These are phyloP conservation scores for Tylochromis polylepis DNA, from an alignment of 2,113 vertebrate genomes.

Conservation along the genomic window DNA sequence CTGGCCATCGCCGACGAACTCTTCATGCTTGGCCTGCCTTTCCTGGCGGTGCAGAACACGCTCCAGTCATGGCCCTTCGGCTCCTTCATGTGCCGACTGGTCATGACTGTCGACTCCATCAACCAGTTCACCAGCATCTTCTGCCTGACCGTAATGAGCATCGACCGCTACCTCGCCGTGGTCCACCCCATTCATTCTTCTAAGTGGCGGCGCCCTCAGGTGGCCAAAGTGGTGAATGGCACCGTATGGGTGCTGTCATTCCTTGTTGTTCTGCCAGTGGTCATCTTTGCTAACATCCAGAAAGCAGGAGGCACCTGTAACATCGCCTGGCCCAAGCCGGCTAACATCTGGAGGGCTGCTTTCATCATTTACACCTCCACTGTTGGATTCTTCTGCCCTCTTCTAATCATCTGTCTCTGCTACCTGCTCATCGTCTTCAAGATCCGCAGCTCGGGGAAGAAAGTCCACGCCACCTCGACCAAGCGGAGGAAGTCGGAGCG, in stretches of 20 bases:
- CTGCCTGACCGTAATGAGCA: conserved; percentile 93
- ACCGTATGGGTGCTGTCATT: conserved; percentile 87
- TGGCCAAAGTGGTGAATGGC: conserved; percentile 84
- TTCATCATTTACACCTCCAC: conserved; percentile 91
- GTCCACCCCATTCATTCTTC: conserved; percentile 89
- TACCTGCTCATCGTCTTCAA: conserved; percentile 91
- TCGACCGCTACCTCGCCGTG: conserved; percentile 91
- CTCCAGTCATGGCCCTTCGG: conserved; percentile 92
- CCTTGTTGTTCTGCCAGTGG: conserved; percentile 85
- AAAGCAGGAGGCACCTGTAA: conserved; percentile 84
- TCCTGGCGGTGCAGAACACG: conserved; percentile 88
- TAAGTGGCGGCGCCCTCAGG: conserved; percentile 84
- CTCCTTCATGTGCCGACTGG: conserved; percentile 84
- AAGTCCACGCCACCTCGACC: conserved; percentile 83
- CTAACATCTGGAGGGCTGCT: conserved; percentile 79
- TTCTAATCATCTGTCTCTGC: conserved; percentile 93
- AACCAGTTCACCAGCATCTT: conserved; percentile 98
- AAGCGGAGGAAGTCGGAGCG: conserved; percentile 85
- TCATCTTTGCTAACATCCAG: conserved; percentile 84
- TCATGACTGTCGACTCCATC: conserved; percentile 88
- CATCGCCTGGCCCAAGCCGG: conserved; percentile 87
- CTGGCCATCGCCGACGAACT: conserved; percentile 90
- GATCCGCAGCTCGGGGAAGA: conserved; percentile 83
- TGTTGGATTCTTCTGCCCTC: conserved; percentile 87
- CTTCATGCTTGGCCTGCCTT: conserved; percentile 90